Evolutionary conservation across 1,140 invertebrate species (phyloP).

Genomic region (Hypsibius dujardini): DNA sequence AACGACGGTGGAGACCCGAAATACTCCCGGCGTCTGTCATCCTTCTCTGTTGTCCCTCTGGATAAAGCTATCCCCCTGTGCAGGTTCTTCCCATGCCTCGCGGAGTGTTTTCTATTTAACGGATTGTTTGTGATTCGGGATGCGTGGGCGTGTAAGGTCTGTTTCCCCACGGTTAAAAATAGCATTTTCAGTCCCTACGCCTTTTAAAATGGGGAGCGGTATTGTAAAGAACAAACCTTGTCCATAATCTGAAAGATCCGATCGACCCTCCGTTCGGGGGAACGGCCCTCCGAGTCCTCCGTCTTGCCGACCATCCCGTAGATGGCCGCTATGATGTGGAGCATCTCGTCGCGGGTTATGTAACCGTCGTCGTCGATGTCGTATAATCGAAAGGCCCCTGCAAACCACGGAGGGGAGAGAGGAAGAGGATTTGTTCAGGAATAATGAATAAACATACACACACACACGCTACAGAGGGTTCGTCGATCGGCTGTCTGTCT

Average conservation of each 20-base stretch:
- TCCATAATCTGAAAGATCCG: constrained; percentile 97
- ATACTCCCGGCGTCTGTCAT: no score
- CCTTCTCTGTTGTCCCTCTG: no score
- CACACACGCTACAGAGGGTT: not conserved
- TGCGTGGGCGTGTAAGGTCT: no score
- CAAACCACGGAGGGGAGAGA: no score
- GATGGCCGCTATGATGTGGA: constrained; percentile 94
- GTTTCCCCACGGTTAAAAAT: no score
- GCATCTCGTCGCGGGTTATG: constrained; percentile 93
- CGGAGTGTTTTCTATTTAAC: no score
- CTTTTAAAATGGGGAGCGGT: no score
- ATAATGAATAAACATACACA: constrained; percentile 22
- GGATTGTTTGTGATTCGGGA: no score
- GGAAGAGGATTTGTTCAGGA: constrained; percentile 25
- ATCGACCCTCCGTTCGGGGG: constrained; percentile 76
- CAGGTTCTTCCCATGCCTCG: no score
- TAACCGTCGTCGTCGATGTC: constrained; percentile 95
- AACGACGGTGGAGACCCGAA: no score
- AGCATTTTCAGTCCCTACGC: no score
- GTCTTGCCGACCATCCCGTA: constrained; percentile 92
- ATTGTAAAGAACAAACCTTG: constrained; percentile 43
- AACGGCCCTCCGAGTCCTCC: not conserved
- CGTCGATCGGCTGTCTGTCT: constrained; percentile 10
- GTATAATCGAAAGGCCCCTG: constrained; percentile 91
- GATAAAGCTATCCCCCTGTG: no score